Conservation (phyloP, 1,140 invertebrate genomes). For the Lanistes nyassanus region DNA sequence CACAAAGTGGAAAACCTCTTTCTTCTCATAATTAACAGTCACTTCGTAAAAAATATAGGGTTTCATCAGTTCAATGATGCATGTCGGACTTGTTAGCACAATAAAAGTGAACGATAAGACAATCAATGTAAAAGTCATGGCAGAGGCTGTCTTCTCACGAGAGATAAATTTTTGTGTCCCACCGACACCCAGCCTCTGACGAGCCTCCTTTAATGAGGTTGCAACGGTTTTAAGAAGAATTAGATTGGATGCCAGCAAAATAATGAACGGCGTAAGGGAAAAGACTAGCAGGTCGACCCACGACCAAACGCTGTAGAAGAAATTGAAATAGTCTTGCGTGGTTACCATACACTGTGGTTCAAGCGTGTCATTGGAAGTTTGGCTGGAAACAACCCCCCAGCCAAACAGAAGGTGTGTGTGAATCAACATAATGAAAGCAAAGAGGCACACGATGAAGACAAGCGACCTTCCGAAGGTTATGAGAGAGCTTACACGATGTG, state of each 20-base stretch:
- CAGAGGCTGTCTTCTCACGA: not conserved
- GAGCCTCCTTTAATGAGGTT: not conserved
- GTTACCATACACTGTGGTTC: too few relatives aligned
- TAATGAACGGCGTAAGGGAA: not conserved
- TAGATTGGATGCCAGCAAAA: not conserved
- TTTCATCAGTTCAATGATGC: slow-evolving; percentile 21
- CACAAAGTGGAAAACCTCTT: not conserved
- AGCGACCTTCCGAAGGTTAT: too few relatives aligned
- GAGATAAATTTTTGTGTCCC: not conserved
- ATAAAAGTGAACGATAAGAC: slow-evolving; percentile 17
- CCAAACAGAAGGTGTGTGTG: too few relatives aligned
- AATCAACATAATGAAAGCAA: too few relatives aligned
- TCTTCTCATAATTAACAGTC: not conserved
- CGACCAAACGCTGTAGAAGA: not conserved
- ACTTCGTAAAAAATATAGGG: not conserved
- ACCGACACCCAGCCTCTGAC: not conserved
- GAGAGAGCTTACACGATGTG: too few relatives aligned
- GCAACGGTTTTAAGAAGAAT: not conserved
- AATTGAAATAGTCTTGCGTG: too few relatives aligned
- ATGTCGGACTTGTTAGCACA: slow-evolving; percentile 22
- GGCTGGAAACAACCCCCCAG: too few relatives aligned
- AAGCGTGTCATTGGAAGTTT: too few relatives aligned
- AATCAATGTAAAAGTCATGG: slow-evolving; percentile 23
- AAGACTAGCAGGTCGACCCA: not conserved
- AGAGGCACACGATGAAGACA: too few relatives aligned